phyloP scores from a whole-genome alignment of 2,888 invertebrate species.

The Heliconius erato region DNA sequence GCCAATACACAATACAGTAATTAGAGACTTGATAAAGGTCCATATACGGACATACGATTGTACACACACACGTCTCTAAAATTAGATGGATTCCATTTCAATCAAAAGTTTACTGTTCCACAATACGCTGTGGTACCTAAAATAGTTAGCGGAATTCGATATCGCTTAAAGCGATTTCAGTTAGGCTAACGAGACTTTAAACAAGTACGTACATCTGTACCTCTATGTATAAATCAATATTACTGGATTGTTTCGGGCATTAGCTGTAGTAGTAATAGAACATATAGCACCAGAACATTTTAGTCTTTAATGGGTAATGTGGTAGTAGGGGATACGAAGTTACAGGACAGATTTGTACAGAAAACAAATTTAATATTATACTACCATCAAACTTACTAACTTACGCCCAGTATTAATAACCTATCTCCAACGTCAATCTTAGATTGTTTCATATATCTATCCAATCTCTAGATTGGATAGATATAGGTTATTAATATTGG shows the following conservation, averaged over 20 bases:
- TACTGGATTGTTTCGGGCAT: background rate
- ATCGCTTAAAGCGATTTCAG: conserved; percentile 9
- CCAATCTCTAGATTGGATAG: too few species aligned
- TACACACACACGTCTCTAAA: background rate
- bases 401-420: too few species aligned
- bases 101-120: background rate
- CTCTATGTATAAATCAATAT: background rate
- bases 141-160: conserved; percentile 7
- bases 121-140: background rate
- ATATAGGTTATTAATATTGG: too few species aligned
- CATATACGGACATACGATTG: background rate
- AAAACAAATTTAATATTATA: background rate
- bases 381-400: background rate
- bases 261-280: background rate
- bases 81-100: background rate
- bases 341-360: background rate
- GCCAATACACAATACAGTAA: too few species aligned
- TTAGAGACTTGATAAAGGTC: too few species aligned
- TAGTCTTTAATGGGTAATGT: background rate
- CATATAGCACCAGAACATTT: background rate
- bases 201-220: background rate
- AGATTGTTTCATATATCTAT: too few species aligned
- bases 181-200: background rate
- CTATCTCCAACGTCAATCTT: too few species aligned
- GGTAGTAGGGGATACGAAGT: background rate